These are phyloP conservation scores for Xestia xanthographa DNA, from an alignment of 2,888 invertebrate species.

Conservation along the genomic window DNA sequence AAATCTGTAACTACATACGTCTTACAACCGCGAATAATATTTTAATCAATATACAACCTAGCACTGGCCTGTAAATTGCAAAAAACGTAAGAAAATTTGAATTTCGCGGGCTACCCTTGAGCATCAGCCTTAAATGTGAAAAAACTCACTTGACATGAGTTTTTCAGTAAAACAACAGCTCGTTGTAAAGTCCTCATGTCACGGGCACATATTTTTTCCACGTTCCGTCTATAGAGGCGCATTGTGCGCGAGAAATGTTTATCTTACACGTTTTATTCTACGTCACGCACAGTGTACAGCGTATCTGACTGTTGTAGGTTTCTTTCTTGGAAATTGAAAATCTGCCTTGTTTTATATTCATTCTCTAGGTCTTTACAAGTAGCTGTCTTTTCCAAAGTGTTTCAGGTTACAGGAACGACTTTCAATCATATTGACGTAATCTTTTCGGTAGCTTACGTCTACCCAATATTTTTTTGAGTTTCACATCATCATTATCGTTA, in stretches of 20 bases:
- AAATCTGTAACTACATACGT: too few relatives aligned
- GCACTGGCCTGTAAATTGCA: too few relatives aligned
- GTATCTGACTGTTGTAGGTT: constrained; percentile 4
- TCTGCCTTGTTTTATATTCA: not conserved
- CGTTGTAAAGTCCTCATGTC: constrained; percentile 37
- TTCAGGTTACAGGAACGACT: not conserved
- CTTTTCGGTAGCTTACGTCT: too few relatives aligned
- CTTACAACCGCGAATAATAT: too few relatives aligned
- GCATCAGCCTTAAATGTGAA: too few relatives aligned
- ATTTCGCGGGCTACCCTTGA: too few relatives aligned
- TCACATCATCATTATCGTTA: not conserved
- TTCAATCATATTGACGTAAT: not conserved
- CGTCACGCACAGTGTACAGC: constrained; percentile 49
- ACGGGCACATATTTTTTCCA: constrained; percentile 51
- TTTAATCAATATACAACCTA: too few relatives aligned
- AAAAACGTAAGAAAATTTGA: too few relatives aligned
- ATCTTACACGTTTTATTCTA: constrained; percentile 55
- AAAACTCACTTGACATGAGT: not conserved
- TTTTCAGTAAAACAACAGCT: constrained; percentile 27
- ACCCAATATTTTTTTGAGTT: too few relatives aligned
- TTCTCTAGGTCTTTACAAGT: not conserved
- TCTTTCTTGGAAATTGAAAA: constrained; percentile 3
- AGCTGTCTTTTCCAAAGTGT: not conserved
- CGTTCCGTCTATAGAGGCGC: constrained; percentile 20
- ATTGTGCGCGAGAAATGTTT: constrained; percentile 53